Evolutionary conservation across 2,888 invertebrate genomes (phyloP).

Genomic region (Hyppa rectilinea): DNA sequence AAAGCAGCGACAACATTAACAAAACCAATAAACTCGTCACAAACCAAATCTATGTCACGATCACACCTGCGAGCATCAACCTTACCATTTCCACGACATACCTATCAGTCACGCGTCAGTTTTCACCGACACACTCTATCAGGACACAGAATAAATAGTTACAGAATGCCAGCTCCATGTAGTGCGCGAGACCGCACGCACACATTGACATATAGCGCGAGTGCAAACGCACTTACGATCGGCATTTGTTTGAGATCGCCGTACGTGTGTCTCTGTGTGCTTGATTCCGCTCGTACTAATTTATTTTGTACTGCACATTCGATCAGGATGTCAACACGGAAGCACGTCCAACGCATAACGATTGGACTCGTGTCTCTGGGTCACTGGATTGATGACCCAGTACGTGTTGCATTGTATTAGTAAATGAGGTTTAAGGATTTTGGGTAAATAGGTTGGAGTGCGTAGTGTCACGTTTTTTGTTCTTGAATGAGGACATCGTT

Average conservation of each 20-base stretch:
- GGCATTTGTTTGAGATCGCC: constrained; percentile 5
- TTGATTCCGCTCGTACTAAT: neutral
- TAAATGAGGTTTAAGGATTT: constrained; percentile 32
- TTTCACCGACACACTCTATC: constrained; percentile 61
- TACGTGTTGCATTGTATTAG: constrained; percentile 38
- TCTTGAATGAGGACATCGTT: neutral
- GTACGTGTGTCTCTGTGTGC: neutral
- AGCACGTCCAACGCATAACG: constrained; percentile 53
- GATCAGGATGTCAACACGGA: constrained; percentile 52
- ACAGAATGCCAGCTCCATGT: neutral
- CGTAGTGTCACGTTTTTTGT: constrained; percentile 16
- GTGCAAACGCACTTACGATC: neutral
- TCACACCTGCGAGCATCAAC: constrained; percentile 21
- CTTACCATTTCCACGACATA: constrained; percentile 30
- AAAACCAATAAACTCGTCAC: neutral
- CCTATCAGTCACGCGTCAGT: constrained; percentile 24
- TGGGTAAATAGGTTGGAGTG: constrained; percentile 29
- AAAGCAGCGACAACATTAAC: neutral
- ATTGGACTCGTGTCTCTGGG: constrained; percentile 49
- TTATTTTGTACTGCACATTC: neutral
- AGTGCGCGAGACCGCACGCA: neutral
- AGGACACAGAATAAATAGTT: constrained; percentile 3
- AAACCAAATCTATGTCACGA: constrained; percentile 12
- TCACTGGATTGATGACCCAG: constrained; percentile 55
- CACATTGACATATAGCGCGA: neutral